Conservation (phyloP, 2,797 vertebrate genomes). For the Botia kubotai region DNA sequence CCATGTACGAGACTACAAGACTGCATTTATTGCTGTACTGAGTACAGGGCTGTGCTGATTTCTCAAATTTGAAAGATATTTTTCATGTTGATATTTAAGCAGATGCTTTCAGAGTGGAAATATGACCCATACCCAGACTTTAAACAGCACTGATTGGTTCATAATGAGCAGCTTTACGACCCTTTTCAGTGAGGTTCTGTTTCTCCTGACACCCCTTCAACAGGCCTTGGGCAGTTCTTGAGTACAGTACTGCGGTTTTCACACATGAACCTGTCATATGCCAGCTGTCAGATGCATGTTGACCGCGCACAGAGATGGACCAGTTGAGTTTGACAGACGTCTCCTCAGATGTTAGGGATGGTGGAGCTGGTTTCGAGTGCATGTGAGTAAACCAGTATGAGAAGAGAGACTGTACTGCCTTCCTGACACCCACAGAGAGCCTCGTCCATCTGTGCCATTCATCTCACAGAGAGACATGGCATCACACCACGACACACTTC, state of each 20-base stretch:
- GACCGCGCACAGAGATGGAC: neutral
- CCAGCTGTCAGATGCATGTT: neutral
- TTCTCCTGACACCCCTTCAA: neutral
- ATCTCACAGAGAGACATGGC: slow-evolving; percentile 42
- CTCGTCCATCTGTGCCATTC: slow-evolving; percentile 39
- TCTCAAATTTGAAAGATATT: neutral
- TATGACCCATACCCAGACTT: neutral
- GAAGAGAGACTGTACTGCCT: slow-evolving; percentile 12
- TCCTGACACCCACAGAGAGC: slow-evolving; percentile 34
- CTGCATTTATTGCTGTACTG: neutral
- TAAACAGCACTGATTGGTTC: slow-evolving; percentile 13
- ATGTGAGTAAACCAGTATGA: neutral
- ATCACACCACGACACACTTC: slow-evolving; percentile 4
- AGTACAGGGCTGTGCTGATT: neutral
- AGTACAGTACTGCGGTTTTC: neutral
- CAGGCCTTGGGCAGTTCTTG: neutral
- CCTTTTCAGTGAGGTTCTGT: slow-evolving; percentile 2
- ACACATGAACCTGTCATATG: neutral
- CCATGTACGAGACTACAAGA: neutral
- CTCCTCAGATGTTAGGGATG: neutral
- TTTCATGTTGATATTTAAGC: neutral
- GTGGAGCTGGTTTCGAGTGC: neutral
- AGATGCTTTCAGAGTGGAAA: neutral
- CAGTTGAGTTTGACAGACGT: neutral
- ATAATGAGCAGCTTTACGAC: slow-evolving; percentile 7